Base-by-base conservation (phyloP, 2,888 invertebrate species). In the Maniola hyperantus region DNA sequence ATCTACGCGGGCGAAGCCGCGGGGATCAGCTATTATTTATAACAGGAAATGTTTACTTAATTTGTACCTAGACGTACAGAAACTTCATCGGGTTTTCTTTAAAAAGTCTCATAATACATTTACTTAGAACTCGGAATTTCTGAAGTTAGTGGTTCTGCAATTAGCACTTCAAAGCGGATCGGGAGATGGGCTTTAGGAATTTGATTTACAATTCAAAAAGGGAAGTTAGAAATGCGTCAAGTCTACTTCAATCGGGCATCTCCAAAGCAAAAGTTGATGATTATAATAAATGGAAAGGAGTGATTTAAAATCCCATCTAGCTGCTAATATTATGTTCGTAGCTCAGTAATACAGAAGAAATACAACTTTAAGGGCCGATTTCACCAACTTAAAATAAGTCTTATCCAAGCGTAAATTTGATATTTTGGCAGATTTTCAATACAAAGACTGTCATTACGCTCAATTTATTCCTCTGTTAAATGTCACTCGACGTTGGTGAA, bases 191-290 rank as follows among this genome's bases (percentile, higher is more conserved):
- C 84, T 84, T 88, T 83, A 79, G 80, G 83, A 78, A 82, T 85
- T 81, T 77, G 84, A 91, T 91, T 90, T 90, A 85, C 90, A 91
- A 89, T 85, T 87, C 89, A 88, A 89, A 89, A 87, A 85, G 84
- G 78, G 74, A 75, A 76, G 73, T 77, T 73, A 72, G 76, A 71
- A 76, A 73, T 74, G 76, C 79, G 78, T 77, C 76, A 73, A 73
- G 68, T 54, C 68, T 67, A 71, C 72, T 69, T 71, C 70, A 71
- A 71, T 65, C 68, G 69, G 65, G 33, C 15, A 48, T 20, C 57
- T 57, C 20, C 6, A 10, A 11, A 39, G 10, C 1, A 11, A 18
- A 55, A 39, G 39, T 42, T 42, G 57, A 42, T 55, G 11, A 51
- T 20, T 51, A 48, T 48, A 15, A 10, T 46, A 46, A 48, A 18